phyloP scores from a whole-genome alignment of 2,797 vertebrate species.

The Knipowitschia caucasica region DNA sequence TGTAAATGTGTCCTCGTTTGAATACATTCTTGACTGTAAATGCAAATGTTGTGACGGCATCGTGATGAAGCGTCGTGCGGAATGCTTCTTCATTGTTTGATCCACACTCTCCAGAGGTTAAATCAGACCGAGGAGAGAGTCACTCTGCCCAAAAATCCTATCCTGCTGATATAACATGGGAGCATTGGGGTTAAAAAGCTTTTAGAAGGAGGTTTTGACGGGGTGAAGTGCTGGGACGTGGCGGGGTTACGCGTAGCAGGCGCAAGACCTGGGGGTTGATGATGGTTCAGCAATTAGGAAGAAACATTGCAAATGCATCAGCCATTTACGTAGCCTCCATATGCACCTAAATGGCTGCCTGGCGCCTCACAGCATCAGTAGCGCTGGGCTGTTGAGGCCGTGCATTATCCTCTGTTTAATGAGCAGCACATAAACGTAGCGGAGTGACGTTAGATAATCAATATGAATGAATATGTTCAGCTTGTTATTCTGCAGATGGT shows the following conservation, averaged over 20 bases:
- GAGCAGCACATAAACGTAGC: conserved; percentile 49
- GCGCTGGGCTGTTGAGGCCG: conserved; percentile 57
- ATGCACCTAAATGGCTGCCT: conserved; percentile 83
- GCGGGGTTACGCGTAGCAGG: conserved; percentile 36
- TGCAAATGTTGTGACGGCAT: conserved; percentile 27
- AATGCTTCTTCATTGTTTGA: conserved; percentile 80
- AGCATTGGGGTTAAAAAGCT: conserved; percentile 12
- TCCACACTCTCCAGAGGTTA: conserved; percentile 78
- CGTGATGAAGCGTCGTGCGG: conserved; percentile 43
- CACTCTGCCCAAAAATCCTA: conserved; percentile 26
- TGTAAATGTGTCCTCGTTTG: not conserved
- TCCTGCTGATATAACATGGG: conserved; percentile 23
- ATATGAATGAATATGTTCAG: conserved; percentile 64
- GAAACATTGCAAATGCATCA: conserved; percentile 79
- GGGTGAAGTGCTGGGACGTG: conserved; percentile 18
- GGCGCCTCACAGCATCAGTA: conserved; percentile 67
- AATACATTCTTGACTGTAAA: conserved; percentile 15
- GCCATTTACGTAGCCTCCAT: conserved; percentile 82
- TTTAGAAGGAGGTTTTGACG: conserved; percentile 16
- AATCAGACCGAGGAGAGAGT: conserved; percentile 59
- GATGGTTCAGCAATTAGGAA: conserved; percentile 71
- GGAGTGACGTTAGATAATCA: conserved; percentile 67
- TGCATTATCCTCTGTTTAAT: conserved; percentile 43
- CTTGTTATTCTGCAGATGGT: conserved; percentile 60
- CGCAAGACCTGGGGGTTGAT: conserved; percentile 51